A percentile compares a stretch with the other conserved stretches of the same genome.
phyloP scores from a whole-genome alignment of 2,888 invertebrate species.

The Trisateles emortualis region DNA sequence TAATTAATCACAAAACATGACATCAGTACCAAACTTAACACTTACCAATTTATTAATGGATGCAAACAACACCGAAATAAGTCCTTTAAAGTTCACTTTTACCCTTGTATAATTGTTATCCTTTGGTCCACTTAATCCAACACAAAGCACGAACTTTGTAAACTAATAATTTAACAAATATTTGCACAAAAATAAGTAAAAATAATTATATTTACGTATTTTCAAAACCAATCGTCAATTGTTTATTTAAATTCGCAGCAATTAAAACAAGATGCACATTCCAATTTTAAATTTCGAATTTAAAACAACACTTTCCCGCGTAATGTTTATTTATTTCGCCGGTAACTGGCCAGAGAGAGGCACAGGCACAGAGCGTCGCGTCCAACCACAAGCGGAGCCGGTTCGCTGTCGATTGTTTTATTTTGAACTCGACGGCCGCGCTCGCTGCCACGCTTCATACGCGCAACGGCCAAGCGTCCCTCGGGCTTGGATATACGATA shows the following conservation, averaged over 20 bases:
- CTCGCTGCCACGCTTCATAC: slow-evolving; percentile 50
- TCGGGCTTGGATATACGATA: slow-evolving; percentile 41
- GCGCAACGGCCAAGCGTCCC: slow-evolving; percentile 55
- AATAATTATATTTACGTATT: not conserved
- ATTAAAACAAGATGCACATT: slow-evolving; percentile 21
- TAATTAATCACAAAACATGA: not conserved
- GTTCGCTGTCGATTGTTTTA: slow-evolving; percentile 80
- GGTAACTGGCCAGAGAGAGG: slow-evolving; percentile 39
- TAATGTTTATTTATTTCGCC: slow-evolving; percentile 57
- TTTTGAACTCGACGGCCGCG: slow-evolving; percentile 64
- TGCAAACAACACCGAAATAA: slow-evolving; percentile 10
- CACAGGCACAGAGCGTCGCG: slow-evolving; percentile 59
- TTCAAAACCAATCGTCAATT: not conserved
- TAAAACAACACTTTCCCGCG: slow-evolving; percentile 70
- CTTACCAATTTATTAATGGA: slow-evolving; percentile 26
- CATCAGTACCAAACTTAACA: too few species aligned
- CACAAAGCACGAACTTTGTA: slow-evolving; percentile 51
- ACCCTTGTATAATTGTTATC: slow-evolving; percentile 47
- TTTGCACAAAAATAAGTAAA: slow-evolving; percentile 15
- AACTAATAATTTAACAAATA: too few species aligned
- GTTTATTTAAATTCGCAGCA: not conserved
- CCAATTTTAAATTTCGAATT: slow-evolving; percentile 33
- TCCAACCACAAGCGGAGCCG: slow-evolving; percentile 78
- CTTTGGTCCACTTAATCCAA: slow-evolving; percentile 33
- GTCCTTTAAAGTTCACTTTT: slow-evolving; percentile 44